Evolutionary conservation across 2,888 invertebrate genomes (phyloP), one percentile per base, ranked within the genome.

Genomic region (Torymus texanus): DNA sequence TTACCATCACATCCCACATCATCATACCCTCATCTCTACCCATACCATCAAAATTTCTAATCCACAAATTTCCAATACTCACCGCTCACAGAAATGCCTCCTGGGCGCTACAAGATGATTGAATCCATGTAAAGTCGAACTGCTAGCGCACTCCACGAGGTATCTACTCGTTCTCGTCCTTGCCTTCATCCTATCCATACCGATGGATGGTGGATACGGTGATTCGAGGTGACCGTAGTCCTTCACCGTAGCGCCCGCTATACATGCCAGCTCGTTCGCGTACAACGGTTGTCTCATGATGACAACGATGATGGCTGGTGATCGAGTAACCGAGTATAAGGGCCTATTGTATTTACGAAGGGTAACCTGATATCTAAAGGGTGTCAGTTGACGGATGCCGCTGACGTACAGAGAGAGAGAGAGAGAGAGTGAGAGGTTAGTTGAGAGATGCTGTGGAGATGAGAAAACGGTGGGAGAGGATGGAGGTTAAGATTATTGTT

Each of bases 71-170:
- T 21, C 21, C 21, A 21, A 21, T 21, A 56, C 56, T 79, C 79
- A 84, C 88, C 77, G 85, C 66, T 88, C 88, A n/a, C 84, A 1
- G 0, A 82, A 78, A 72, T 88, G 88, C 78, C 87, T 83, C 63
- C 83, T 82, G 0, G 86, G 86, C 0, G 87, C 85, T 1, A 83
- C 83, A 63, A 87, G 67, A 50, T 88, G 88, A 67, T 87, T 88
- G 0, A 88, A 65, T 0, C 88, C 88, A 55, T 88, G 88, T 21
- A 88, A 51, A 1, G 84, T 83, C 11, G 86, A 83, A 0, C 81
- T 81, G 63, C 83, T 84, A 0, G 85, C 84, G 73, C 84, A 87
- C 14, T 87, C 84, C 5, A 86, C 84, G 13, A 86, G 81, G 63
- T 85, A 88, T 41, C 82, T 83, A 55, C 83, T 84, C 0, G 68